Conservation (phyloP, 2,888 invertebrate species). For the Laothoe populi region DNA sequence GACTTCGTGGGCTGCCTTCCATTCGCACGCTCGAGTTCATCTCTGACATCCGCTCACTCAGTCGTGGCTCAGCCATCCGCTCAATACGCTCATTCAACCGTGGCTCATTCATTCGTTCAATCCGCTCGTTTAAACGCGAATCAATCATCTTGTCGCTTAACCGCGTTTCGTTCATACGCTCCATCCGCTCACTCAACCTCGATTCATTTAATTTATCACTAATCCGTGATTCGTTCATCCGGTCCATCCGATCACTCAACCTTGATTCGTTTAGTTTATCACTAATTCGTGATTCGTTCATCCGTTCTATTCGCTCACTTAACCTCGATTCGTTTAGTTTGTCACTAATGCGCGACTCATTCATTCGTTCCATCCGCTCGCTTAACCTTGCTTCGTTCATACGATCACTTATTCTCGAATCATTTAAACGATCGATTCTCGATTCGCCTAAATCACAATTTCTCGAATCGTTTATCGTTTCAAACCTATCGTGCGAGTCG, state of each 20-base stretch:
- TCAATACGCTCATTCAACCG: slow-evolving; percentile 39
- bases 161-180: slow-evolving; percentile 34
- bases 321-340: slow-evolving; percentile 56
- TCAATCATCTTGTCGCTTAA: slow-evolving; percentile 41
- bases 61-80: slow-evolving; percentile 42
- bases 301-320: slow-evolving; percentile 40
- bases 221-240: slow-evolving; percentile 48
- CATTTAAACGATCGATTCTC: slow-evolving; percentile 43
- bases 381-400: slow-evolving; percentile 60
- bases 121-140: slow-evolving; percentile 38
- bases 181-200: slow-evolving; percentile 36
- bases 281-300: slow-evolving; percentile 35
- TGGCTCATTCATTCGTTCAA: slow-evolving; percentile 45
- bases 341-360: slow-evolving; percentile 51
- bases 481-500: slow-evolving; percentile 45
- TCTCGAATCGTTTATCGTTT: slow-evolving; percentile 43
- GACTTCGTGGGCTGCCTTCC: slow-evolving; percentile 71
- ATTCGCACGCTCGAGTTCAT: slow-evolving; percentile 69
- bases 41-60: slow-evolving; percentile 50
- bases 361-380: slow-evolving; percentile 40
- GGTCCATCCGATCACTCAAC: slow-evolving; percentile 40
- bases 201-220: slow-evolving; percentile 40
- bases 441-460: slow-evolving; percentile 54
- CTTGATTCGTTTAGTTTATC: slow-evolving; percentile 48
- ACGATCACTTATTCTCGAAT: slow-evolving; percentile 58